Conservation (phyloP, 2,113 vertebrate genomes). For the Bombycilla garrulus region DNA sequence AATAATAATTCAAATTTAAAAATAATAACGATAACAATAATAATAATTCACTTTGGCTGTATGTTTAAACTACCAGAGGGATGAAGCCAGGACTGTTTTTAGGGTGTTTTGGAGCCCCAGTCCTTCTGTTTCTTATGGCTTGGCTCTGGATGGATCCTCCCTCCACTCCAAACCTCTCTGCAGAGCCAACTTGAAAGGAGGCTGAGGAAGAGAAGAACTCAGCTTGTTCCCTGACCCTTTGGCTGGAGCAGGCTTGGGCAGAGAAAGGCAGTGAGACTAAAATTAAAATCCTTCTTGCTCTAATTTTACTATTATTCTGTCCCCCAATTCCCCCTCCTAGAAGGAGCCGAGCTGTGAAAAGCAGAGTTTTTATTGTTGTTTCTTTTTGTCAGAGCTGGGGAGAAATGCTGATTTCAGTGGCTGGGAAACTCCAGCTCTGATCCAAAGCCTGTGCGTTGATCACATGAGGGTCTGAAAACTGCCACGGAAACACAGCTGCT, state of each 20-base stretch:
- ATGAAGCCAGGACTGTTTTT: not conserved
- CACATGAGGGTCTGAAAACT: not conserved
- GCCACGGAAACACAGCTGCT: not conserved
- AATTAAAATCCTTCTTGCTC: not conserved
- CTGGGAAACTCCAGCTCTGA: not conserved
- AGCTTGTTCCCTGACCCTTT: not conserved
- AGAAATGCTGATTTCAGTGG: not conserved
- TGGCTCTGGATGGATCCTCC: not conserved
- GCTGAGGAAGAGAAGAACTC: not conserved
- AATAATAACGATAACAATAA: fast-evolving
- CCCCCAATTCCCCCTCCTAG: not conserved
- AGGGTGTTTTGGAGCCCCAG: not conserved
- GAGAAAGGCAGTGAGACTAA: not conserved
- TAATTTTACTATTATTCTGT: not conserved
- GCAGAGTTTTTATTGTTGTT: not conserved
- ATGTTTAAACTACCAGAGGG: not conserved
- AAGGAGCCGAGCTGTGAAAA: not conserved
- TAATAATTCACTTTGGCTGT: not conserved
- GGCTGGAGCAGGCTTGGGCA: not conserved
- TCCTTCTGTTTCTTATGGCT: not conserved
- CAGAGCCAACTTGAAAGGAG: not conserved
- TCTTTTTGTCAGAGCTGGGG: not conserved
- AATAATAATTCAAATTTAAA: not conserved
- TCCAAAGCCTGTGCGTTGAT: not conserved
- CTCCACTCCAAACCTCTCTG: not conserved